Conservation (phyloP, 2,888 invertebrate species). For the Meta bourneti region DNA sequence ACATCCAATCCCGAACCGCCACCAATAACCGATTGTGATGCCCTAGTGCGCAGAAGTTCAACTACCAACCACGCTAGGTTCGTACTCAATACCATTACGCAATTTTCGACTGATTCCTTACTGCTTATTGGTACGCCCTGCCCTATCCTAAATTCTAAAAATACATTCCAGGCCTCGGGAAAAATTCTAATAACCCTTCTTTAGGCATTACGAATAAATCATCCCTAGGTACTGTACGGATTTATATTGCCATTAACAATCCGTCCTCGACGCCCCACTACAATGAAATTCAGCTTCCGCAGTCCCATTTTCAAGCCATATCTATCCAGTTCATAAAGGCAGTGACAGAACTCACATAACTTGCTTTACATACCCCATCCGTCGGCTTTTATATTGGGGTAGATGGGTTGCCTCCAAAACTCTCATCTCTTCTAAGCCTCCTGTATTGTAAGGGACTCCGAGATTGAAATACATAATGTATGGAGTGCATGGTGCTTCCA, state of each 20-base stretch:
- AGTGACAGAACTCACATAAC: conserved; percentile 34
- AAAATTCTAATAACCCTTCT: not conserved
- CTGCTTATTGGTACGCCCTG: too few relatives aligned
- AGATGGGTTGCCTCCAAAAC: not conserved
- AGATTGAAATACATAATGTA: conserved; percentile 47
- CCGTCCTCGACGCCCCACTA: not conserved
- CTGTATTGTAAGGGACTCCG: conserved; percentile 20
- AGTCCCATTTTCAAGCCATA: conserved; percentile 18
- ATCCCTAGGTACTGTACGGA: not conserved
- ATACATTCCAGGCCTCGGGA: not conserved
- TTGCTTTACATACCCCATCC: conserved; percentile 25
- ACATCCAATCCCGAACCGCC: too few relatives aligned
- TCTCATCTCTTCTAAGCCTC: conserved; percentile 10
- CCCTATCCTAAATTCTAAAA: not conserved
- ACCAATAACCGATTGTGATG: too few relatives aligned
- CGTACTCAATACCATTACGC: too few relatives aligned
- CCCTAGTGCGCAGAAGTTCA: too few relatives aligned
- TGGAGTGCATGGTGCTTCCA: not conserved
- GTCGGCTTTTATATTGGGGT: conserved; percentile 15
- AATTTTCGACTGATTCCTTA: too few relatives aligned
- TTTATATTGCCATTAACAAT: not conserved
- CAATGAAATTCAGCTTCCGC: conserved; percentile 1
- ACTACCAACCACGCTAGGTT: too few relatives aligned
- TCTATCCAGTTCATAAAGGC: conserved; percentile 27
- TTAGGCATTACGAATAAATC: not conserved